phyloP scores from a whole-genome alignment of 1,140 invertebrate genomes.

The Macrocentrus cingulum region DNA sequence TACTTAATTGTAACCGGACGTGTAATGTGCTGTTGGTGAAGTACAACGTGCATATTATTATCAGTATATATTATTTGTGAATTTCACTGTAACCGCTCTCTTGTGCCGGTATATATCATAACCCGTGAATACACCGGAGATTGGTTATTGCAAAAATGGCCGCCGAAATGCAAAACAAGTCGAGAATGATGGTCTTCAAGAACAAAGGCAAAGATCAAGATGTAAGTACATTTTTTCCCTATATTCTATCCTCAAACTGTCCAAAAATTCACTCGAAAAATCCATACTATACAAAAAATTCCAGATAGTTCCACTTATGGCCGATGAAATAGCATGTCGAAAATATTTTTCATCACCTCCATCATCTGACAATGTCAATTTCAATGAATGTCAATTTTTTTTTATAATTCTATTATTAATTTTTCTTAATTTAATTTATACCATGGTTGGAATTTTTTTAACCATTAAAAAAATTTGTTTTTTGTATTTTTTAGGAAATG shows the following conservation, averaged over 20 bases:
- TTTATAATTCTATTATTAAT: not conserved
- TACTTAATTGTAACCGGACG: too few relatives aligned
- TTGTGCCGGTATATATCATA: not conserved
- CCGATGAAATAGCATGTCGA: too few relatives aligned
- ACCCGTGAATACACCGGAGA: conserved; percentile 30
- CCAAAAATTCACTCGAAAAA: not conserved
- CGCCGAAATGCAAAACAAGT: conserved; percentile 73
- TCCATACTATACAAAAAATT: conserved; percentile 3
- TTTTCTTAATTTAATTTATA: conserved; percentile 7
- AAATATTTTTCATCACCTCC: not conserved
- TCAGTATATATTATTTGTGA: too few relatives aligned
- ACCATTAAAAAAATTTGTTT: not conserved
- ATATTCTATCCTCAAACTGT: conserved; percentile 5
- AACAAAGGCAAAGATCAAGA: conserved; percentile 97
- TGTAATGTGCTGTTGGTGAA: too few relatives aligned
- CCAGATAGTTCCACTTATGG: too few relatives aligned
- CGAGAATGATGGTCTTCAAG: conserved; percentile 90
- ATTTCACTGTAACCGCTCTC: too few relatives aligned
- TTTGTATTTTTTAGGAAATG: conserved; percentile 78
- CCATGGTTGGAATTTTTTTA: not conserved
- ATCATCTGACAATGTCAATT: too few relatives aligned
- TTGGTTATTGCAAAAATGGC: conserved; percentile 71
- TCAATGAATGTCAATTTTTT: not conserved
- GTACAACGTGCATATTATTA: too few relatives aligned
- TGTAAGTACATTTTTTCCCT: conserved; percentile 67